Evolutionary conservation across 2,797 vertebrate genomes (phyloP), one percentile per base, ranked within the genome.

Genomic region (Rhinophrynus dorsalis): DNA sequence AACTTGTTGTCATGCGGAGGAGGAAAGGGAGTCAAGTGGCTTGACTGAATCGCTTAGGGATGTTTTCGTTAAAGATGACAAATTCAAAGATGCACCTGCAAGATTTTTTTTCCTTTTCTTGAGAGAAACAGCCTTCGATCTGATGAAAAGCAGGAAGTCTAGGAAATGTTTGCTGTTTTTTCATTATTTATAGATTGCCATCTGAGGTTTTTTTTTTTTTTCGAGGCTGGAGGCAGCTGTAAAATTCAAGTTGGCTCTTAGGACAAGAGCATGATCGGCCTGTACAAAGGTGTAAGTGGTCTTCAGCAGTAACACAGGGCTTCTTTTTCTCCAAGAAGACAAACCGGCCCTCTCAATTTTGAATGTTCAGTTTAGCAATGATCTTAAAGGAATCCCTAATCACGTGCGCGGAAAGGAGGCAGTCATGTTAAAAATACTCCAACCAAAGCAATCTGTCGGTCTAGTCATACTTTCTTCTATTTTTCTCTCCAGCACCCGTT

Each of bases 71-170:
- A 55, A 78, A 70, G 81, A 77, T 23, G 79, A 85, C 79, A 81
- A 89, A 83, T 89, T 89, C 83, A 77, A 80, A 82, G 86, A 85
- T 85, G 88, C 85, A 89, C 86, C 88, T 89, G 88, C 82, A 37
- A 85, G 86, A 88, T 85, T 84, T 81, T 86, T 47, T 21, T 27
- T 73, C 81, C 81, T 85, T 86, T 75, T 83, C 42, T 29, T 76
- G 80, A 0, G 66, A 82, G 86, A 84, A 82, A 20, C 84, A 86
- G 83, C 83, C 86, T 83, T 86, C 74, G 18, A 80, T 79, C 78
- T 44, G 66, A 79, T 75, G 66, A 67, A 78, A 76, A 75, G 78
- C 82, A 85, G 81, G 78, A 62, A 71, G 76, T 51, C 50, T 57
- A 67, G 81, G 57, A 48, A 80, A 77, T 67, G 64, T 80, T 79